phyloP scores from a whole-genome alignment of 2,113 vertebrate genomes.

The Actenoides hombroni region DNA sequence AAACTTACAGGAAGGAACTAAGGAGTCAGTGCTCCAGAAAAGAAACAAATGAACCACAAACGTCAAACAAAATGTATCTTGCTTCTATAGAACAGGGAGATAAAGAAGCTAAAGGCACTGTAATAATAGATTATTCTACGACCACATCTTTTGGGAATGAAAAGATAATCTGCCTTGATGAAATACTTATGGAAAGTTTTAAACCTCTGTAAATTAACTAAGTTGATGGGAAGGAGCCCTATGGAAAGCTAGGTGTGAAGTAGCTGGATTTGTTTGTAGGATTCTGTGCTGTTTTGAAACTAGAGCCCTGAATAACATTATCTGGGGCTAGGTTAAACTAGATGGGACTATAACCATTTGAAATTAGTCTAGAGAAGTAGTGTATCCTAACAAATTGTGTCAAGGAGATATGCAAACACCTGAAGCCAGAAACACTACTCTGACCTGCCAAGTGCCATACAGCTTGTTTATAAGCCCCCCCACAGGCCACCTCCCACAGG shows the following conservation, averaged over 20 bases:
- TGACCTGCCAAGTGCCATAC: not conserved
- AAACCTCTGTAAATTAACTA: not conserved
- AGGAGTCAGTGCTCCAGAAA: not conserved
- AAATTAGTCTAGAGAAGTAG: not conserved
- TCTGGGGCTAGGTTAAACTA: not conserved
- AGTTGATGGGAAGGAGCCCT: not conserved
- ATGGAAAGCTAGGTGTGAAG: not conserved
- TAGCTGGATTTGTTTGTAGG: not conserved
- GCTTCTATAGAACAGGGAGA: not conserved
- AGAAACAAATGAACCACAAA: not conserved
- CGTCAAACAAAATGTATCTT: not conserved
- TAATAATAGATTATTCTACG: not conserved
- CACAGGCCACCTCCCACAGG: not conserved
- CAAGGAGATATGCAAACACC: no score
- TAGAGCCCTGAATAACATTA: not conserved
- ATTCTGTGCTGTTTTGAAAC: not conserved
- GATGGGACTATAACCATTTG: not conserved
- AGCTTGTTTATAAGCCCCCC: not conserved
- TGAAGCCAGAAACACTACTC: not conserved
- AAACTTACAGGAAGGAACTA: not conserved
- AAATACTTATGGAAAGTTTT: not conserved
- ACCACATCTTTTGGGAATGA: not conserved
- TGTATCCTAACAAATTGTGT: not conserved
- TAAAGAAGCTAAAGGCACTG: not conserved
- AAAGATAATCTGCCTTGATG: not conserved